Conservation (phyloP, 2,113 vertebrate species). For the Turnix velox region DNA sequence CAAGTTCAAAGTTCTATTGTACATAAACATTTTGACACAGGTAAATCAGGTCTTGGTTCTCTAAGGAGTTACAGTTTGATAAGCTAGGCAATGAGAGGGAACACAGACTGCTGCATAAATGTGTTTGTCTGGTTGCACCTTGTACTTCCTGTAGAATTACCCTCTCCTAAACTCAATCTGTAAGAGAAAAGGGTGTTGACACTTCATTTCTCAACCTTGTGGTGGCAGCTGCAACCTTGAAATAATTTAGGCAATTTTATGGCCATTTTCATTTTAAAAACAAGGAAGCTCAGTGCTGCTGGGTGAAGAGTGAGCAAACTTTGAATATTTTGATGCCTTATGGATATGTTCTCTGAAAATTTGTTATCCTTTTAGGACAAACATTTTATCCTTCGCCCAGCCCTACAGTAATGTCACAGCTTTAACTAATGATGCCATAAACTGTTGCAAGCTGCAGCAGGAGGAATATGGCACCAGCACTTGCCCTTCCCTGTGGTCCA, state of each 20-base stretch:
- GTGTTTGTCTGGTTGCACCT: background rate
- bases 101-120: rapidly evolving
- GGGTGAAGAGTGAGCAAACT: background rate
- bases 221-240: background rate
- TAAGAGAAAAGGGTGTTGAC: background rate
- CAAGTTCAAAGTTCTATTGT: background rate
- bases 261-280: background rate
- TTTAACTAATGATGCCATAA: background rate
- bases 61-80: background rate
- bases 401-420: background rate
- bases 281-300: background rate
- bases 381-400: background rate
- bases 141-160: background rate
- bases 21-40: background rate
- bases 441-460: background rate
- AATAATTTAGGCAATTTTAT: background rate
- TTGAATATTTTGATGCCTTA: background rate
- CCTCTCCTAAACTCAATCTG: background rate
- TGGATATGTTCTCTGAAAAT: background rate
- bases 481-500: background rate
- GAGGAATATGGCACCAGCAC: background rate
- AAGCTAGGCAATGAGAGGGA: background rate
- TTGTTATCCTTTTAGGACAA: background rate
- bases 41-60: background rate
- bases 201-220: background rate